Evolutionary conservation across 2,113 vertebrate species (phyloP).

Genomic region (Nycticryphes semicollaris): DNA sequence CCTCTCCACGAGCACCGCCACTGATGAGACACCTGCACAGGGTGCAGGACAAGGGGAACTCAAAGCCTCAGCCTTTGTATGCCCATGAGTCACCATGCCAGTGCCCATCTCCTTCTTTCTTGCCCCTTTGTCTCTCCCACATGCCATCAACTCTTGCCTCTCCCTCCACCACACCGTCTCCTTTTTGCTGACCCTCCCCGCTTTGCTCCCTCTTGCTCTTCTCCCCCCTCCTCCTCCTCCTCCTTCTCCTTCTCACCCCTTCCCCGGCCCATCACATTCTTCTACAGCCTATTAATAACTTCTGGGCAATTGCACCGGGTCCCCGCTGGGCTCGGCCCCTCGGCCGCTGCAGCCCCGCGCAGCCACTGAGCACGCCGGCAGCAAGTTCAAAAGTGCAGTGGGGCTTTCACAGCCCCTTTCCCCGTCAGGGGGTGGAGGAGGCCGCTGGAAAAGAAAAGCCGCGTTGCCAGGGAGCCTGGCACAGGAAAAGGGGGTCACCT

Average conservation of each 20-base stretch:
- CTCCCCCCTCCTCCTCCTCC: not conserved
- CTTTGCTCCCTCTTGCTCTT: not conserved
- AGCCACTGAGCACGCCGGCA: slow-evolving; percentile 51
- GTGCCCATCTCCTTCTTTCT: not conserved
- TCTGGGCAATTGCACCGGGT: slow-evolving; percentile 68
- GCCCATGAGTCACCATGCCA: rapidly evolving
- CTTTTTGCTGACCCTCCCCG: not conserved
- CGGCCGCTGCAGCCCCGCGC: not conserved
- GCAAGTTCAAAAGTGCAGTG: slow-evolving; percentile 71
- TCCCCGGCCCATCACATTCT: slow-evolving; percentile 54
- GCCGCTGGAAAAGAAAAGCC: slow-evolving; percentile 29
- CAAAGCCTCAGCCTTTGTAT: not conserved
- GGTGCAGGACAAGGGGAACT: not conserved
- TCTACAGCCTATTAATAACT: slow-evolving; percentile 69
- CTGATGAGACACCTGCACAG: not conserved
- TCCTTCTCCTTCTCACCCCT: not conserved
- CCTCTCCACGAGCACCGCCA: rapidly evolving
- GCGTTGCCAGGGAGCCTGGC: slow-evolving; percentile 63
- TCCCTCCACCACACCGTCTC: not conserved
- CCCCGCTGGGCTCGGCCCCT: slow-evolving; percentile 57
- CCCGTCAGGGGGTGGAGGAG: slow-evolving; percentile 59
- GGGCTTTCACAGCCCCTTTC: slow-evolving; percentile 43
- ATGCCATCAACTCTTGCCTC: not conserved
- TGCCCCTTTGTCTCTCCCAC: not conserved
- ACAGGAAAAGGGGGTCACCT: slow-evolving; percentile 59